Evolutionary conservation across 2,113 vertebrate species (phyloP).

Genomic region (Circaetus cinerascens): DNA sequence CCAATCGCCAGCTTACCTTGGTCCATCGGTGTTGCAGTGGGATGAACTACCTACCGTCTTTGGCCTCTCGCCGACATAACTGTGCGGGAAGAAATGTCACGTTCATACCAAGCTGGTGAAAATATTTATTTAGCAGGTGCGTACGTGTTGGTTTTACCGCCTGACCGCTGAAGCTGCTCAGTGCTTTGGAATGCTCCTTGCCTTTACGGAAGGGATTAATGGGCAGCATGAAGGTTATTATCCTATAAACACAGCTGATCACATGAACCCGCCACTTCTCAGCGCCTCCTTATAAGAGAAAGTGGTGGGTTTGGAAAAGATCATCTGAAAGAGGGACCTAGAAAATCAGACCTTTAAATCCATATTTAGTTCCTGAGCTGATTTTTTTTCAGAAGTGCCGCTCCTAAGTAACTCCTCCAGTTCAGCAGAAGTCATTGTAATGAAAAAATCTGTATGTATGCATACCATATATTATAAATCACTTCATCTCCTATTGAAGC

Average conservation of each 20-base stretch:
- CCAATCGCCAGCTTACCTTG: not conserved
- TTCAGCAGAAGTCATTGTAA: not conserved
- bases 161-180: not conserved
- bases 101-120: not conserved
- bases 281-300: not conserved
- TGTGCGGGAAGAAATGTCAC: not conserved
- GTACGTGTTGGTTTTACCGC: not conserved
- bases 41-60: not conserved
- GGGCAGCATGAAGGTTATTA: not conserved
- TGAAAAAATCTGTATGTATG: not conserved
- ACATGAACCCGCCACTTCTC: not conserved
- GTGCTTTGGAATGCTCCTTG: not conserved
- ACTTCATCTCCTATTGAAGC: not conserved
- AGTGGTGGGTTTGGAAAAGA: not conserved
- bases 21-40: rapidly evolving
- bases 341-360: not conserved
- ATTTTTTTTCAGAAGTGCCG: not conserved
- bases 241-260: not conserved
- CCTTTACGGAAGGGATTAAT: not conserved
- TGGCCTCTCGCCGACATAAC: not conserved
- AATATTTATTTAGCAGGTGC: not conserved
- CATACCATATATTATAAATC: not conserved
- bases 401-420: not conserved
- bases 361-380: not conserved
- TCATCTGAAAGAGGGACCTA: not conserved